Base-by-base conservation (phyloP, 2,797 vertebrate genomes). In the Enteromius argenteus region DNA sequence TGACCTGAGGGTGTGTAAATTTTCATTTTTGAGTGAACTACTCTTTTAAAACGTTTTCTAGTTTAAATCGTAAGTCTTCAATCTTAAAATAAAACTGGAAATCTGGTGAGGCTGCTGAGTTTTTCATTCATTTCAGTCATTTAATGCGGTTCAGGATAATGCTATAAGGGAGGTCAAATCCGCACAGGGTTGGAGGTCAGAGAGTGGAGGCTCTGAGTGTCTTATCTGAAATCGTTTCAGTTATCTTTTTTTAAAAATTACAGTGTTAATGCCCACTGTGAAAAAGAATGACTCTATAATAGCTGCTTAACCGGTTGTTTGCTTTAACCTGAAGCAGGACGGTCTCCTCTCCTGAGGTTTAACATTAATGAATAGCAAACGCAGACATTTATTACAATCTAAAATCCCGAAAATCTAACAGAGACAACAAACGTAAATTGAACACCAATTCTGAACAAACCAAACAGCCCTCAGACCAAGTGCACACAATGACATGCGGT, bases 371-470 rank as follows among this genome's bases (percentile, higher is more conserved):
- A 21, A 82, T 23, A 53, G 23, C 51, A 62, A 78, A 74, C 21
- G 17, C 46, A 49, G 73, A 27, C 35, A 68, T 69, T 74, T 56
- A 42, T 32, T 23, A 49, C 62, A 53, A 75, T 71, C 27, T 4
- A 17, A 51, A 62, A 74, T 83, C 60, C 62, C 2, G 37, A 49
- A 88, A 84, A 83, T 87, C 81, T 85, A 89, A 91, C 87, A 91
- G 75, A 87, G 87, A 83, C 83, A 56, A 73, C 44, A 72, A 76
- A 66, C 66, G 23, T 71, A 84, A 66, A 67, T 83, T 85, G 64
- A 74, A 84, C 37, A 75, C 51, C 81, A 64, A 87, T 85, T 89
- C 75, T 75, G 74, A 76, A 58, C 37, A 69, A 69, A 80, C 88
- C 83, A 83, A 86, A 69, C 51, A 62, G 37, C 60, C 58, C 79